These are phyloP conservation scores for Sisyra terminalis DNA, from an alignment of 2,888 invertebrate genomes.

Conservation along the genomic window DNA sequence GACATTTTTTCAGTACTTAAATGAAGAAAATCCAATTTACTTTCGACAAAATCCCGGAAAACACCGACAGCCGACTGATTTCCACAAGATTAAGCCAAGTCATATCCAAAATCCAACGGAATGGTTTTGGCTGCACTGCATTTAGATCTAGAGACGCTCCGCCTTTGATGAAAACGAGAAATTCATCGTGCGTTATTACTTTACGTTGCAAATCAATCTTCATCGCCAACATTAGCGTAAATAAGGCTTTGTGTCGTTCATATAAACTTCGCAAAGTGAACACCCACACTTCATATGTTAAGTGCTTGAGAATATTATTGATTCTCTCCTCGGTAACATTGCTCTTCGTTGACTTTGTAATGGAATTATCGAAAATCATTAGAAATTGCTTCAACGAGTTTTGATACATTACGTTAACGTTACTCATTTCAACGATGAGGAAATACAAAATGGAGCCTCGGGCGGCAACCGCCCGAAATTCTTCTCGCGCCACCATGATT, in stretches of 20 bases:
- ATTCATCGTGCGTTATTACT: constrained; percentile 74
- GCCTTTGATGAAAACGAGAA: constrained; percentile 90
- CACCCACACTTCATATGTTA: constrained; percentile 85
- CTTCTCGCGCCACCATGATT: constrained; percentile 85
- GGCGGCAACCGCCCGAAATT: constrained; percentile 88
- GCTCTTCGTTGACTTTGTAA: constrained; percentile 77
- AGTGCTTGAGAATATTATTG: constrained; percentile 69
- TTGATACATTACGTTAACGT: constrained; percentile 94
- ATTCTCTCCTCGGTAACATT: constrained; percentile 74
- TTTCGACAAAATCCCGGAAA: constrained; percentile 61
- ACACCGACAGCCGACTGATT: constrained; percentile 68
- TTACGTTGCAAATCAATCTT: constrained; percentile 82
- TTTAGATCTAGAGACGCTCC: constrained; percentile 89
- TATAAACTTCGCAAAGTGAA: constrained; percentile 86
- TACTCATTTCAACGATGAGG: constrained; percentile 92
- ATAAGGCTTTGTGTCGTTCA: constrained; percentile 82
- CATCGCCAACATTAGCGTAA: constrained; percentile 86
- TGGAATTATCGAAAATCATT: constrained; percentile 84
- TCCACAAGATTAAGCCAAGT: constrained; percentile 94
- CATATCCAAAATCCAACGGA: constrained; percentile 87
- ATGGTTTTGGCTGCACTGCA: constrained; percentile 83
- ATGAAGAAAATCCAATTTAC: constrained; percentile 22
- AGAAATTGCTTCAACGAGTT: constrained; percentile 90
- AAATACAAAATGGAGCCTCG: constrained; percentile 91
- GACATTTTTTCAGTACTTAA: neutral